These are phyloP conservation scores for Tadarida brasiliensis DNA, from an alignment of 2,797 vertebrate genomes.

Conservation along the genomic window DNA sequence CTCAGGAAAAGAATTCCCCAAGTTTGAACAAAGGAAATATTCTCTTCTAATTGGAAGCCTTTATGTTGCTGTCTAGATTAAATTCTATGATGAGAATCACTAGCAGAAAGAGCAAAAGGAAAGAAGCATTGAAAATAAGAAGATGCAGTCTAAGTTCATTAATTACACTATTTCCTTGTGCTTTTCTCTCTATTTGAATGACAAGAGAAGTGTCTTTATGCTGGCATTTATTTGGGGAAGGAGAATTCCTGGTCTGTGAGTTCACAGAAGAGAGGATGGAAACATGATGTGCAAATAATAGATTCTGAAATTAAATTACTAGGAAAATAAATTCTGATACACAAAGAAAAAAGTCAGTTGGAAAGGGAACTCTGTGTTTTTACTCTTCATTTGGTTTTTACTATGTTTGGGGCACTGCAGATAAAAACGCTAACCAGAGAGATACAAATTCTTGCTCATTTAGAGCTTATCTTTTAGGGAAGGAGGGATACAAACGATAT, in stretches of 20 bases:
- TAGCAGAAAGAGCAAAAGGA: not conserved
- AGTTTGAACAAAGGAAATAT: constrained; percentile 19
- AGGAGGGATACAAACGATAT: not conserved
- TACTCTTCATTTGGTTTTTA: not conserved
- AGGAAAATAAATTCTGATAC: constrained; percentile 39
- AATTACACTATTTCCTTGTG: not conserved
- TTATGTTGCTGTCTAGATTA: constrained; percentile 41
- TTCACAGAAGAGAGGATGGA: constrained; percentile 1
- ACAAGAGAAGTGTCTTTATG: not conserved
- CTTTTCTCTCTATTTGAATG: not conserved
- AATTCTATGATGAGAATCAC: constrained; percentile 41
- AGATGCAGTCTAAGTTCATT: not conserved
- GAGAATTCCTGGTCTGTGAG: not conserved
- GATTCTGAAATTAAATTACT: constrained; percentile 13
- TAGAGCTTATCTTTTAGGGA: not conserved
- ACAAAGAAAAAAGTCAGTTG: not conserved
- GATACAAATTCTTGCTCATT: not conserved
- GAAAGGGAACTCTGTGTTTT: not conserved
- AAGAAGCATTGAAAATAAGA: not conserved
- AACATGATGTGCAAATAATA: constrained; percentile 10
- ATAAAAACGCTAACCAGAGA: not conserved
- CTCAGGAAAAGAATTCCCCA: not conserved
- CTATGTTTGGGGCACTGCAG: not conserved
- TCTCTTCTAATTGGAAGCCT: constrained; percentile 41
- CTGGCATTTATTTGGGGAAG: not conserved